Conservation (phyloP, 1,140 invertebrate species). For the Tetragonula clypearis region DNA sequence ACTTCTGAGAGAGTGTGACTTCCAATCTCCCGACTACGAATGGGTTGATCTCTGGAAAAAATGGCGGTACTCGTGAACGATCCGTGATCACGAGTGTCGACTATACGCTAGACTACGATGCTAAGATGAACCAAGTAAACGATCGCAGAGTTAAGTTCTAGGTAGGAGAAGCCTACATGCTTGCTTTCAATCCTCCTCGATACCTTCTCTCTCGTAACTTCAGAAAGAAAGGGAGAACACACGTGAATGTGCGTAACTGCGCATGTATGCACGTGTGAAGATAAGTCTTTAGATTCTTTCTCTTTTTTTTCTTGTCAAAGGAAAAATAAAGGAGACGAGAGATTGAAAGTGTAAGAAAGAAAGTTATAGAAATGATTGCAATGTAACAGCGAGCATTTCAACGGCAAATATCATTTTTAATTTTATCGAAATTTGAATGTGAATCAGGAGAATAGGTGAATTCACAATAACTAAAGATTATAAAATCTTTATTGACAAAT, state of each 20-base stretch:
- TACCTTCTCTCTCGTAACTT: slow-evolving; percentile 41
- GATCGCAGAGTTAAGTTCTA: slow-evolving; percentile 20
- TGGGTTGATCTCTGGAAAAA: slow-evolving; percentile 18
- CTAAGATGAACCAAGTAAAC: slow-evolving; percentile 36
- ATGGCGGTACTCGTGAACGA: slow-evolving; percentile 45
- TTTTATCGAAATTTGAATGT: slow-evolving; percentile 10
- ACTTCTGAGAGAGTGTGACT: not conserved
- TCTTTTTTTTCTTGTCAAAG: not conserved
- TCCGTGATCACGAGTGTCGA: slow-evolving; percentile 41
- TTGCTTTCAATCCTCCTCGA: slow-evolving; percentile 40
- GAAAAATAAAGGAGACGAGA: not conserved
- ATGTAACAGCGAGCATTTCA: not conserved
- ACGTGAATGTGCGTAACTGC: not conserved
- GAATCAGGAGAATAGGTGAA: too few relatives aligned
- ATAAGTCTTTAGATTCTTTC: not conserved
- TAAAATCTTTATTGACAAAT: slow-evolving; percentile 36
- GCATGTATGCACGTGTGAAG: not conserved
- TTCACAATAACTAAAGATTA: not conserved
- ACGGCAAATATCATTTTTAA: not conserved
- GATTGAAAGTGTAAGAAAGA: slow-evolving; percentile 28
- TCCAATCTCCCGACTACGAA: slow-evolving; percentile 9
- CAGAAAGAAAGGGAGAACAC: slow-evolving; percentile 50
- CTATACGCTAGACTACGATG: slow-evolving; percentile 30
- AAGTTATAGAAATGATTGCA: slow-evolving; percentile 39
- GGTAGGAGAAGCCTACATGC: slow-evolving; percentile 39